Percentiles rank a stretch among this genome's conserved stretches.
phyloP scores from a whole-genome alignment of 2,797 vertebrate genomes.

The Falco concolor region DNA sequence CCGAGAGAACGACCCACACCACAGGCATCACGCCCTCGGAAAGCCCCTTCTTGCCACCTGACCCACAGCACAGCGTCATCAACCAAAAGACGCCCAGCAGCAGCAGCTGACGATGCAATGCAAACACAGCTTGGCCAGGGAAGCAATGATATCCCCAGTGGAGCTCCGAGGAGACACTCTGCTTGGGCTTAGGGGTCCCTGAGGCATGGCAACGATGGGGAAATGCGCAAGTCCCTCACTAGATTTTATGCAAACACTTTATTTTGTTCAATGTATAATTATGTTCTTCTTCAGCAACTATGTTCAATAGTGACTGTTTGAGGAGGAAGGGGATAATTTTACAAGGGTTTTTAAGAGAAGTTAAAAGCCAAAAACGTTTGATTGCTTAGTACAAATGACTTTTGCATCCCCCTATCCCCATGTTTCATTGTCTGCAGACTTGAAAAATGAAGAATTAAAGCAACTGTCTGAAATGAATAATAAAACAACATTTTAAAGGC shows the following conservation, averaged over 20 bases:
- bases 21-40: not conserved
- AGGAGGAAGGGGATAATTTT: not conserved
- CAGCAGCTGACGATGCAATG: rapidly evolving
- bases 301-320: not conserved
- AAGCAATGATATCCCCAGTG: rapidly evolving
- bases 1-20: not conserved
- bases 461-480: not conserved
- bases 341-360: not conserved
- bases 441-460: not conserved
- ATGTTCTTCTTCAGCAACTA: not conserved
- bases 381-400: not conserved
- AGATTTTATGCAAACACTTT: not conserved
- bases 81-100: not conserved
- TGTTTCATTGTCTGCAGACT: not conserved
- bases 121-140: no score
- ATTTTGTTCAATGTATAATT: not conserved
- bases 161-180: not conserved
- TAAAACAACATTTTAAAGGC: not conserved
- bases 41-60: not conserved
- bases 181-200: not conserved
- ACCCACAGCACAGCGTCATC: not conserved
- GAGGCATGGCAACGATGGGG: rapidly evolving
- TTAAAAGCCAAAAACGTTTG: not conserved
- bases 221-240: not conserved
- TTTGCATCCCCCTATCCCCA: not conserved